Evolutionary conservation across 2,888 invertebrate genomes (phyloP).

Genomic region (Drosophila kanekoi): DNA sequence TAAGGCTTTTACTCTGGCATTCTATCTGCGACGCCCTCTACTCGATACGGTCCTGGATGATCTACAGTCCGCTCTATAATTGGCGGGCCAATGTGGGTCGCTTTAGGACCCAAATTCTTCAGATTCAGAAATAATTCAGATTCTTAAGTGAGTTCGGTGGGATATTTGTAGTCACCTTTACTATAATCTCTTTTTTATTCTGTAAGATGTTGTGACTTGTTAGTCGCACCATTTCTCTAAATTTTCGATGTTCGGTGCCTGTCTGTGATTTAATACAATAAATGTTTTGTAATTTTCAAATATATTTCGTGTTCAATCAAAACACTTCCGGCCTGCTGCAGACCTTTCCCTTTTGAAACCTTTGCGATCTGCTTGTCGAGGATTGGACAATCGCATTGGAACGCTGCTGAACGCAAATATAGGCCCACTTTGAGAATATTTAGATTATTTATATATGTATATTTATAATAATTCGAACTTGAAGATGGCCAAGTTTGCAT

Average conservation of each 20-base stretch:
- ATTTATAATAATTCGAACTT: not conserved
- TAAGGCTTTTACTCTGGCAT: slow-evolving; percentile 28
- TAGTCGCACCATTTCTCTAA: slow-evolving; percentile 35
- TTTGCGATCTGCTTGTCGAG: slow-evolving; percentile 44
- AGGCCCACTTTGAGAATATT: slow-evolving; percentile 38
- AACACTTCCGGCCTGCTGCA: slow-evolving; percentile 43
- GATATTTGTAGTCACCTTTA: not conserved
- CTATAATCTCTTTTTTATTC: too few relatives aligned
- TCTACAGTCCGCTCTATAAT: slow-evolving; percentile 55
- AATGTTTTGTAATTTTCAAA: slow-evolving; percentile 43
- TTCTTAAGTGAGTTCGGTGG: slow-evolving; percentile 24
- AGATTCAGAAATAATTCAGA: too few relatives aligned
- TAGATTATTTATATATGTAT: too few relatives aligned
- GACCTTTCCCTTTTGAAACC: slow-evolving; percentile 54
- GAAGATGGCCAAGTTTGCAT: slow-evolving; percentile 44
- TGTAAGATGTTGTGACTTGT: slow-evolving; percentile 46
- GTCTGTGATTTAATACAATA: slow-evolving; percentile 40
- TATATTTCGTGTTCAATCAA: slow-evolving; percentile 32
- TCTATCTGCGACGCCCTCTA: slow-evolving; percentile 22
- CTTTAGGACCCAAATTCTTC: too few relatives aligned
- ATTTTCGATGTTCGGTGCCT: slow-evolving; percentile 35
- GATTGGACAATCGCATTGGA: slow-evolving; percentile 57
- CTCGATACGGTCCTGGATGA: slow-evolving; percentile 44
- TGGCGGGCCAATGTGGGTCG: too few relatives aligned
- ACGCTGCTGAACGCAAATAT: slow-evolving; percentile 49